Base-by-base conservation (phyloP, 2,888 invertebrate species). In the Melinopterus prodromus region DNA sequence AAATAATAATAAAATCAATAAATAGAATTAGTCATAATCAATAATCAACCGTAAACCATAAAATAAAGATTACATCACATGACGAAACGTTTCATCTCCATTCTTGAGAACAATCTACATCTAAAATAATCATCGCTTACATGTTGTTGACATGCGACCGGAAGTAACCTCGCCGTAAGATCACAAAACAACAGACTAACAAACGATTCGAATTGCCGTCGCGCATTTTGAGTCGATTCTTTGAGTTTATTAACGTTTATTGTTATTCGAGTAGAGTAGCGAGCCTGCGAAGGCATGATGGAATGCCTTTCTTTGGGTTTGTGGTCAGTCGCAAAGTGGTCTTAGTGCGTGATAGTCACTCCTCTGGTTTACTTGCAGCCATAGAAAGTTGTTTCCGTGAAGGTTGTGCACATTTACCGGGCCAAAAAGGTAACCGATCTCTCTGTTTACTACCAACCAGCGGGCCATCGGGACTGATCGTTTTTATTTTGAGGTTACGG, bases 311-410 rank as follows among this genome's bases (percentile, higher is more conserved):
- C 53, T 53, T 53, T 53, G 53, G 53, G 53, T 53, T 12, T 53
- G 53, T 53, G 53, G 53, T 53, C 53, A 53, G 53, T 53, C 53
- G 53, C 53, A 53, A 53, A 53, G 53, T 53, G 53, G 53, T 53
- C 9, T 53, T 53, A 53, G 53, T 53, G 53, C 53, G 53, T 53
- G 53, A 53, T 53, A 53, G 53, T 53, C 53, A 53, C 53, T 53
- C 53, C 53, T 53, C 53, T 53, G 53, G 53, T 53, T 53, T 53
- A 53, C 53, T 53, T 53, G 53, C 53, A 53, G 53, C 53, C 53
- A 53, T 53, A 53, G 53, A 53, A 53, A 53, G 53, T 53, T 53
- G 53, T 53, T 53, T 12, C 53, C 53, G 53, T 12, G 53, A 53
- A 53, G 53, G 53, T 53, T 53, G 53, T 12, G 53, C 12, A 53